Conservation (phyloP, 2,113 vertebrate genomes). For the Silurus meridionalis region DNA sequence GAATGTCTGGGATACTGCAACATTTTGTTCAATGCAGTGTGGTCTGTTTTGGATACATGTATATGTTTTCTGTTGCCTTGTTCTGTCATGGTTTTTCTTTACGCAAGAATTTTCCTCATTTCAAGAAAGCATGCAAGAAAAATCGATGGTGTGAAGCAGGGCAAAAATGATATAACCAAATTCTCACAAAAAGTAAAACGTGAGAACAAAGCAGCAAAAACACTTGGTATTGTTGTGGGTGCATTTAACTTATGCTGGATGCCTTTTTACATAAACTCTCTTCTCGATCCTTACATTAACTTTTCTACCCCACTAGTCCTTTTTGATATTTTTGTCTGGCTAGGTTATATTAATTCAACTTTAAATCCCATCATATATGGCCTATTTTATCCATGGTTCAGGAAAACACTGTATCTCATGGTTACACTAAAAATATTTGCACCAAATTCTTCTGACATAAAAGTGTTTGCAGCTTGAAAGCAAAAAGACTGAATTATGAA, state of each 20-base stretch:
- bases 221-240: conserved; percentile 59
- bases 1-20: conserved; percentile 55
- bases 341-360: conserved; percentile 60
- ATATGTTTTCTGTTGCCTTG: conserved; percentile 56
- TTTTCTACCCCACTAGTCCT: conserved; percentile 51
- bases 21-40: conserved; percentile 53
- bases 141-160: conserved; percentile 27
- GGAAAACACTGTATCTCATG: conserved; percentile 55
- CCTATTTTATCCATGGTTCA: conserved; percentile 63
- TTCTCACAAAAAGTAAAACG: conserved; percentile 34
- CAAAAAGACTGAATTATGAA: not conserved
- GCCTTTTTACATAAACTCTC: conserved; percentile 54
- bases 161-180: conserved; percentile 3
- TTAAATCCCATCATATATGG: conserved; percentile 63
- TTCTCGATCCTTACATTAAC: conserved; percentile 53
- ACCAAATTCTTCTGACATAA: conserved; percentile 51
- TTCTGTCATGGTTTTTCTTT: conserved; percentile 56
- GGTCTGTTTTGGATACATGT: conserved; percentile 50
- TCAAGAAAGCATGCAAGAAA: conserved; percentile 54
- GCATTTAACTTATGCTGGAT: conserved; percentile 60
- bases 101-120: conserved; percentile 56
- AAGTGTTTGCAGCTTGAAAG: conserved; percentile 36
- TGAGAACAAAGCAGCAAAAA: conserved; percentile 62
- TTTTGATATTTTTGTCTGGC: conserved; percentile 58
- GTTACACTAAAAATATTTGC: conserved; percentile 56